Conservation (phyloP, 1,140 invertebrate genomes). For the Andrena cerasifolii region DNA sequence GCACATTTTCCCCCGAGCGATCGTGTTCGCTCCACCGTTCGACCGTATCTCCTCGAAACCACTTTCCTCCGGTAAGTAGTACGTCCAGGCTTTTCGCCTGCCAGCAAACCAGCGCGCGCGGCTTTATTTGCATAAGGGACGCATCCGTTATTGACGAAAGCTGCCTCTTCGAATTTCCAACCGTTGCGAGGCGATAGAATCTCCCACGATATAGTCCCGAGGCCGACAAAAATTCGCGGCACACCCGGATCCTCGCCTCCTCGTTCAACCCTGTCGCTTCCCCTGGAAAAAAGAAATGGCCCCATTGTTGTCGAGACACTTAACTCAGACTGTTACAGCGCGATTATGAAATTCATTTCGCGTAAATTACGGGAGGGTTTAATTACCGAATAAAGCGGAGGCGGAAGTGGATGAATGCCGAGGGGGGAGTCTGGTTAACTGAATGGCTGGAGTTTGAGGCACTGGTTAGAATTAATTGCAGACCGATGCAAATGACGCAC, state of each 20-base stretch:
- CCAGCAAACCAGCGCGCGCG: too few species aligned
- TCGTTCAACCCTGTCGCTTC: too few species aligned
- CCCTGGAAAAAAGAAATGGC: too few species aligned
- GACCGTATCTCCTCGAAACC: conserved; percentile 30
- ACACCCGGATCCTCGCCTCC: too few species aligned
- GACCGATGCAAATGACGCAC: not conserved
- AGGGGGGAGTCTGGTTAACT: too few species aligned
- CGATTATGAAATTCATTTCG: too few species aligned
- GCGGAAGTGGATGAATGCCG: too few species aligned
- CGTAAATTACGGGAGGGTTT: too few species aligned
- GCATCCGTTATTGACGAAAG: conserved; percentile 41
- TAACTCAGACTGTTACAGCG: too few species aligned
- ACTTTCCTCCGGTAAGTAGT: conserved; percentile 23
- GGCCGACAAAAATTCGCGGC: not conserved
- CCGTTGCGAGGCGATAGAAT: not conserved
- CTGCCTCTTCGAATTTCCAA: conserved; percentile 1
- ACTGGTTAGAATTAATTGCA: not conserved
- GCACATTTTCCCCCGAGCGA: not conserved
- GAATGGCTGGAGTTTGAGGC: not conserved
- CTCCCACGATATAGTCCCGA: not conserved
- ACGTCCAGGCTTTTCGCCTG: not conserved
- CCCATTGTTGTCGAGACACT: too few species aligned
- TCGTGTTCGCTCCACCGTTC: not conserved
- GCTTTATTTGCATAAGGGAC: conserved; percentile 51
- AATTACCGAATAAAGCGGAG: too few species aligned